Percentiles rank a stretch among this genome's conserved stretches.
Evolutionary conservation across 2,113 vertebrate genomes (phyloP).

Genomic region (Lamprotornis superbus): DNA sequence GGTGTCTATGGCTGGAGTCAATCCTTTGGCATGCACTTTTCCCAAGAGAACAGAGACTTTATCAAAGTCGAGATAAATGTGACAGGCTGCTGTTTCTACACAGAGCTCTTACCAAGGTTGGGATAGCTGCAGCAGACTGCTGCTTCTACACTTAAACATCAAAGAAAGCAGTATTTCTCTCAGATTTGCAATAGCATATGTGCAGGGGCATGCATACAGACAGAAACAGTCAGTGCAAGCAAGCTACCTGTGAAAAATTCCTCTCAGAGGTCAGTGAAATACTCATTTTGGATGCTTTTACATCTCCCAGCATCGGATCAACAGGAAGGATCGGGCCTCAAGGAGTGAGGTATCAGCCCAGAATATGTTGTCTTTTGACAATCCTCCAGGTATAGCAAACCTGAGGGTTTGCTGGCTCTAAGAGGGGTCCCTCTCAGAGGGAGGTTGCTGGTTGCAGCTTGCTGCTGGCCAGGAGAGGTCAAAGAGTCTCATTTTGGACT

Average conservation of each 20-base stretch:
- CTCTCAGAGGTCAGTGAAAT: not conserved
- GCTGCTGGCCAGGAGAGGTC: not conserved
- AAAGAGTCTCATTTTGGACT: not conserved
- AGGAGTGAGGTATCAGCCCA: not conserved
- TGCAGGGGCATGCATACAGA: not conserved
- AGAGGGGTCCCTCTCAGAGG: not conserved
- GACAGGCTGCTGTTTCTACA: not conserved
- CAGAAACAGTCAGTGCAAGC: not conserved
- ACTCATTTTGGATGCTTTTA: not conserved
- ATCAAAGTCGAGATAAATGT: not conserved
- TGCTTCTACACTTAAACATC: not conserved
- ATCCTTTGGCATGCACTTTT: not conserved
- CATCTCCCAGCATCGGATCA: not conserved
- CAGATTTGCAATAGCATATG: not conserved
- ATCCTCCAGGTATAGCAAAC: not conserved
- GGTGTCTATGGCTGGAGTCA: not conserved
- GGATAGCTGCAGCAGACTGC: too few species aligned
- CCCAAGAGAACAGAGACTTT: not conserved
- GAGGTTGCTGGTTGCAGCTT: not conserved
- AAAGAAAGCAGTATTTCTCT: not conserved
- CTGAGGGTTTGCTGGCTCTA: not conserved
- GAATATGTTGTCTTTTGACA: fast-evolving
- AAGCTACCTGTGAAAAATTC: not conserved
- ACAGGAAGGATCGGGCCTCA: fast-evolving
- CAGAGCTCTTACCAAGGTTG: not conserved